These are phyloP conservation scores for Hydractinia symbiolongicarpus DNA, from an alignment of 30 jellyfish, hydroid and myxozoan species.

Conservation along the genomic window DNA sequence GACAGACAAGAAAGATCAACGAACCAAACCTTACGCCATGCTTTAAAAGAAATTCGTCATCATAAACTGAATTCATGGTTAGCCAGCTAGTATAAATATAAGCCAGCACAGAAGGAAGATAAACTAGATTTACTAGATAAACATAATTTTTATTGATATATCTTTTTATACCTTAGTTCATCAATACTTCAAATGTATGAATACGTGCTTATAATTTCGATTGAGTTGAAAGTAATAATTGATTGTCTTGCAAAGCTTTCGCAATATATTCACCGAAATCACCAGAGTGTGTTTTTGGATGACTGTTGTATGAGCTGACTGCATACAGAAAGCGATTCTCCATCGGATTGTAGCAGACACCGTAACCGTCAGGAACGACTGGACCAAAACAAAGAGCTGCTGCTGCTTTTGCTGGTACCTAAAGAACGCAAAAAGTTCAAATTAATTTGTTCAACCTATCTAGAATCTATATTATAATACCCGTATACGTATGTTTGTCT, in stretches of 20 bases:
- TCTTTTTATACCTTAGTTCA: too few species aligned
- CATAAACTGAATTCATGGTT: too few species aligned
- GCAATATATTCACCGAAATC: slow-evolving; percentile 61
- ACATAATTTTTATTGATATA: too few species aligned
- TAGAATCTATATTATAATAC: not conserved
- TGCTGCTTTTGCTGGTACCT: slow-evolving; percentile 80
- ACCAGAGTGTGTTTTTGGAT: slow-evolving; percentile 71
- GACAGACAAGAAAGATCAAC: too few species aligned
- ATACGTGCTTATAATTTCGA: slow-evolving; percentile 42
- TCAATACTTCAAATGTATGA: too few species aligned
- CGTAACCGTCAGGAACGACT: slow-evolving; percentile 89
- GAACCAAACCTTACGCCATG: too few species aligned
- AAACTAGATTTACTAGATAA: too few species aligned
- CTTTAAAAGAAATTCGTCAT: too few species aligned
- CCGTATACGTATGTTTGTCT: too few species aligned
- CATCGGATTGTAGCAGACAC: slow-evolving; percentile 85
- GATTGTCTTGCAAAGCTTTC: slow-evolving; percentile 55
- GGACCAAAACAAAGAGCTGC: slow-evolving; percentile 77
- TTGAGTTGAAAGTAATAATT: slow-evolving; percentile 37
- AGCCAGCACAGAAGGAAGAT: too few species aligned
- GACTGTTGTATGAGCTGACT: slow-evolving; percentile 68
- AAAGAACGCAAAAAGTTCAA: not conserved
- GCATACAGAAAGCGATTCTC: slow-evolving; percentile 57
- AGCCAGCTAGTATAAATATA: too few species aligned
- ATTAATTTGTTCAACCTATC: not conserved